Evolutionary conservation across 2,888 invertebrate genomes (phyloP).

Genomic region (Chymomyza amoena): DNA sequence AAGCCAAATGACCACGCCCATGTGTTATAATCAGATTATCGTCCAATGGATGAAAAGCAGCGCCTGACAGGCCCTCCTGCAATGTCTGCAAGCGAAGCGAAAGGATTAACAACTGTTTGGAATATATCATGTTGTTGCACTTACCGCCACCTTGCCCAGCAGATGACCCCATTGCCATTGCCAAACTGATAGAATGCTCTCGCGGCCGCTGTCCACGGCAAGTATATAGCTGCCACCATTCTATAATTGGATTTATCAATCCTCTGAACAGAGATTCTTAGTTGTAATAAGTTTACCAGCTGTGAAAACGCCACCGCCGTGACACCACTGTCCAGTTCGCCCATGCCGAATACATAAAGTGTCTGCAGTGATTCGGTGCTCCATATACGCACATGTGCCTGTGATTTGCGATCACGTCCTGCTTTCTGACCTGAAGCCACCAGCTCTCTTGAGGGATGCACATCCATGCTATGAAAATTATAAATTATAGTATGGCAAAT

Average conservation of each 20-base stretch:
- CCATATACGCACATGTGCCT: slow-evolving; percentile 95
- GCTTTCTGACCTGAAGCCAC: slow-evolving; percentile 94
- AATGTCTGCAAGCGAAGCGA: slow-evolving; percentile 83
- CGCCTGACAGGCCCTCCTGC: slow-evolving; percentile 92
- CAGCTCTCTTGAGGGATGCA: slow-evolving; percentile 92
- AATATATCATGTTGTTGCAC: slow-evolving; percentile 70
- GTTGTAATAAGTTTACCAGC: slow-evolving; percentile 81
- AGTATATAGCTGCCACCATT: slow-evolving; percentile 94
- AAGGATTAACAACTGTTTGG: background rate
- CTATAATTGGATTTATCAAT: slow-evolving; percentile 78
- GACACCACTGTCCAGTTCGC: slow-evolving; percentile 92
- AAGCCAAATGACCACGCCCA: slow-evolving; percentile 93
- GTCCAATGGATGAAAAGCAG: slow-evolving; percentile 93
- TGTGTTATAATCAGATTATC: slow-evolving; percentile 94
- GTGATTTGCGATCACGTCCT: slow-evolving; percentile 89
- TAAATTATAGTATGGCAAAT: background rate
- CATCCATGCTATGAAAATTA: slow-evolving; percentile 84
- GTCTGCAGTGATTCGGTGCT: slow-evolving; percentile 93
- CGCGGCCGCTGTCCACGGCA: slow-evolving; percentile 92
- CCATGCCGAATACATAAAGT: slow-evolving; percentile 93
- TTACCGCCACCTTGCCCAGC: slow-evolving; percentile 95
- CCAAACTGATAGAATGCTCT: slow-evolving; percentile 95
- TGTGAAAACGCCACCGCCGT: slow-evolving; percentile 94
- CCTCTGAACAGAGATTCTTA: background rate
- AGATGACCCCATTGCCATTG: slow-evolving; percentile 97